Evolutionary conservation across 1,140 invertebrate species (phyloP).

Genomic region (Riptortus pedestris): DNA sequence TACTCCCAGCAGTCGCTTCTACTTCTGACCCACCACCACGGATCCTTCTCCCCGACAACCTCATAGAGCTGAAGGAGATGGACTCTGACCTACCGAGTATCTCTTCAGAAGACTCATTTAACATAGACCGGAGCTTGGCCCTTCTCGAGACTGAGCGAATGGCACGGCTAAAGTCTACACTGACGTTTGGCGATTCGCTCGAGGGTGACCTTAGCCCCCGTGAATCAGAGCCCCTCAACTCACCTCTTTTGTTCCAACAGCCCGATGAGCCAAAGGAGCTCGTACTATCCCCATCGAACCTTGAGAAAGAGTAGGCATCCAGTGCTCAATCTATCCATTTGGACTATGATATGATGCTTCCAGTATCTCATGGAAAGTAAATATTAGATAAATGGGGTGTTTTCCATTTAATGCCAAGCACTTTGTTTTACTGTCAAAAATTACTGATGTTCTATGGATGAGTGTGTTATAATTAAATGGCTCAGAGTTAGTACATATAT

Average conservation of each 20-base stretch:
- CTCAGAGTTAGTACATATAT: too few species aligned
- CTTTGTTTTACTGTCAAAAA: too few species aligned
- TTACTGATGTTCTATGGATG: too few species aligned
- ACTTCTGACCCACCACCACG: conserved; percentile 17
- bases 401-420: too few species aligned
- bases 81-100: conserved; percentile 28
- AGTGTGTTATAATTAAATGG: too few species aligned
- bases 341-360: too few species aligned
- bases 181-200: conserved; percentile 32
- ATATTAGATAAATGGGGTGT: too few species aligned
- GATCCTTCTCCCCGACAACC: conserved; percentile 28
- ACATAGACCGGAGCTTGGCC: conserved; percentile 24
- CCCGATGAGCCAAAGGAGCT: conserved; percentile 23
- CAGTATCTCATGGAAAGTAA: too few species aligned
- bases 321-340: conserved; percentile 13
- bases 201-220: conserved; percentile 26
- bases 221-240: conserved; percentile 26
- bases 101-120: conserved; percentile 30
- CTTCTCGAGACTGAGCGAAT: conserved; percentile 26
- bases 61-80: conserved; percentile 27
- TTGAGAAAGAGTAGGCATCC: conserved; percentile 24
- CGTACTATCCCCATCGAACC: conserved; percentile 30
- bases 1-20: conserved; percentile 26
- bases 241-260: conserved; percentile 20
- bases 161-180: conserved; percentile 31